These are phyloP conservation scores for Syngnathus floridae DNA, from an alignment of 2,113 vertebrate genomes.

Conservation along the genomic window DNA sequence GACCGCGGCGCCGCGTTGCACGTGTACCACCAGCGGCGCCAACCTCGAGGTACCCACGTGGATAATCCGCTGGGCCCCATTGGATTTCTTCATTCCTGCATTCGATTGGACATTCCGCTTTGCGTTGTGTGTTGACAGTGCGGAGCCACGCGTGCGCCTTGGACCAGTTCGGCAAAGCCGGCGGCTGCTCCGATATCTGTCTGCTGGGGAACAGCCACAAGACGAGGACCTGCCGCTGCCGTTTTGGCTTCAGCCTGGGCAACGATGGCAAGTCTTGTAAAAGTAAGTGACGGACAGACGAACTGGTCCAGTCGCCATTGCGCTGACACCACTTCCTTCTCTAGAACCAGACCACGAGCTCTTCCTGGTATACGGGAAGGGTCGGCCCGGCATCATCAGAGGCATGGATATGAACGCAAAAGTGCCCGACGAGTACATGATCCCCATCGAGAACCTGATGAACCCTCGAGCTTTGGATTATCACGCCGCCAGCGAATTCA, in stretches of 20 bases:
- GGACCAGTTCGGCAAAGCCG: conserved; percentile 85
- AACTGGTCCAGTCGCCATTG: no score
- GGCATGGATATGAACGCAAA: conserved; percentile 97
- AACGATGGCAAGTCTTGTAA: conserved; percentile 96
- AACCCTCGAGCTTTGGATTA: conserved; percentile 94
- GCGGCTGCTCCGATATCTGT: conserved; percentile 95
- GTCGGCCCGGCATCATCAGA: conserved; percentile 88
- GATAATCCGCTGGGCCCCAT: no score
- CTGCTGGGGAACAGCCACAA: conserved; percentile 94
- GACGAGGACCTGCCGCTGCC: conserved; percentile 88
- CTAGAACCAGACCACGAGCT: conserved; percentile 91
- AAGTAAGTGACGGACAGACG: conserved; percentile 68
- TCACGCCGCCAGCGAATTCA: conserved; percentile 87
- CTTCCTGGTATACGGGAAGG: conserved; percentile 92
- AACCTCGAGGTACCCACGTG: conserved; percentile 78
- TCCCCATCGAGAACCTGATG: conserved; percentile 96
- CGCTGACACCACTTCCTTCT: background rate
- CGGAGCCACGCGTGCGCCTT: conserved; percentile 90
- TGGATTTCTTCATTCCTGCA: no score
- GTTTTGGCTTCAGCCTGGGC: conserved; percentile 92
- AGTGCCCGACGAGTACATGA: conserved; percentile 95
- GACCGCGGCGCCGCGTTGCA: conserved; percentile 94
- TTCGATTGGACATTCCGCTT: no score
- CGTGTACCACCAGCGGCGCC: conserved; percentile 93
- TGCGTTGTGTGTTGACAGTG: conserved; percentile 62